These are phyloP conservation scores for Nycticorax nycticorax DNA, from an alignment of 2,113 vertebrate species.

Conservation along the genomic window DNA sequence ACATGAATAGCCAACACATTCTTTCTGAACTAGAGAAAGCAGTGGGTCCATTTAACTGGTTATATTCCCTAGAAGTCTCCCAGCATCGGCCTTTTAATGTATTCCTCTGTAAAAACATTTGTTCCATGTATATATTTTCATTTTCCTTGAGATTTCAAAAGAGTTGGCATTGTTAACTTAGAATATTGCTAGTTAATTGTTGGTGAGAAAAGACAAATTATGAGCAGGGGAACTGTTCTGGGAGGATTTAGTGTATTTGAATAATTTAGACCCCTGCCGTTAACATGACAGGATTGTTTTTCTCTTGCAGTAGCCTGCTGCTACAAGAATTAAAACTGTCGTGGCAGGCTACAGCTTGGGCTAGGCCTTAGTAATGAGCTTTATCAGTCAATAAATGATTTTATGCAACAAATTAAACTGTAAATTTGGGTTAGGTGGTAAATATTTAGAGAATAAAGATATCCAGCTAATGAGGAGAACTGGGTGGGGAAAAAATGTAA, in stretches of 20 bases:
- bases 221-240: constrained; percentile 87
- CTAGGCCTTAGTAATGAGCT: constrained; percentile 86
- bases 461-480: constrained; percentile 79
- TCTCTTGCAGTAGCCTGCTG: constrained; percentile 92
- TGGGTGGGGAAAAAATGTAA: constrained; percentile 63
- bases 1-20: neutral
- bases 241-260: constrained; percentile 98
- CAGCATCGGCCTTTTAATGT: neutral
- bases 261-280: constrained; percentile 97
- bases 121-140: neutral
- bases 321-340: constrained; percentile 88
- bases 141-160: constrained; percentile 77
- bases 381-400: constrained; percentile 92
- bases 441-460: constrained; percentile 89
- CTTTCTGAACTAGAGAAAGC: neutral
- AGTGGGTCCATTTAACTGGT: neutral
- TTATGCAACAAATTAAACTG: constrained; percentile 88
- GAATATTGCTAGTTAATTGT: constrained; percentile 95
- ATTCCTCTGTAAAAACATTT: neutral
- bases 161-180: constrained; percentile 93
- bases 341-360: constrained; percentile 78
- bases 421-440: constrained; percentile 84
- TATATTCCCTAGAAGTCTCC: neutral
- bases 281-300: constrained; percentile 96
- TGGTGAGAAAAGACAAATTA: constrained; percentile 96